phyloP scores from a whole-genome alignment of 37 sponge, comb jelly and placozoan genomes.

The Diacarnus erythraeanus region DNA sequence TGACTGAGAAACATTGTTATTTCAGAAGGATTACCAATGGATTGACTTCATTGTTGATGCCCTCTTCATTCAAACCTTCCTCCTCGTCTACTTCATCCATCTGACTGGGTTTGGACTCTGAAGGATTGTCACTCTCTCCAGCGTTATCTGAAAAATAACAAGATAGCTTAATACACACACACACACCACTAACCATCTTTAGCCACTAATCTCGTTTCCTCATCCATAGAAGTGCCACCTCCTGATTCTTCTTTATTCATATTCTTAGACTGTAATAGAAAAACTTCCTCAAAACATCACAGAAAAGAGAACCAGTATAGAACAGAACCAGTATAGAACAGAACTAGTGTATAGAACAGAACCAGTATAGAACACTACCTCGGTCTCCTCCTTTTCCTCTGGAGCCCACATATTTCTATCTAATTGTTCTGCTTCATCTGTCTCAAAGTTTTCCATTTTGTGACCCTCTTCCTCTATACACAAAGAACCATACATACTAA shows the following conservation, averaged over 20 bases:
- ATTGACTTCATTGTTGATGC: not conserved
- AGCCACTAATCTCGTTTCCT: slow-evolving; percentile 61
- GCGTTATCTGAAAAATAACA: not conserved
- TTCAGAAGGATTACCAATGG: too few species aligned
- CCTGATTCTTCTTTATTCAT: slow-evolving; percentile 28
- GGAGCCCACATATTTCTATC: slow-evolving; percentile 89
- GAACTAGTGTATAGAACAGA: not conserved
- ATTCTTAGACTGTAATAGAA: slow-evolving; percentile 3
- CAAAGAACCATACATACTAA: not conserved
- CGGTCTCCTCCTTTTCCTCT: slow-evolving; percentile 26
- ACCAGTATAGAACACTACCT: not conserved
- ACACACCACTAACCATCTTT: slow-evolving; percentile 45
- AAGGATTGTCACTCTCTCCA: not conserved
- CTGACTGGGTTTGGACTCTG: not conserved
- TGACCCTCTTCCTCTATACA: slow-evolving; percentile 43
- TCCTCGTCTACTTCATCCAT: not conserved
- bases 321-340: not conserved
- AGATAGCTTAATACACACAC: not conserved
- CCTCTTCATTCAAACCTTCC: not conserved
- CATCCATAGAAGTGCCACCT: slow-evolving; percentile 46
- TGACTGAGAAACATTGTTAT: not conserved
- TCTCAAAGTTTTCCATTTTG: slow-evolving; percentile 63
- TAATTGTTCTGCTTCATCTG: slow-evolving; percentile 39
- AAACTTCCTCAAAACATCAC: not conserved
- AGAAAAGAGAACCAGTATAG: not conserved